Percentiles rank a stretch among this genome's conserved stretches.
Evolutionary conservation across 2,113 vertebrate species (phyloP).

Genomic region (Lepus americanus): DNA sequence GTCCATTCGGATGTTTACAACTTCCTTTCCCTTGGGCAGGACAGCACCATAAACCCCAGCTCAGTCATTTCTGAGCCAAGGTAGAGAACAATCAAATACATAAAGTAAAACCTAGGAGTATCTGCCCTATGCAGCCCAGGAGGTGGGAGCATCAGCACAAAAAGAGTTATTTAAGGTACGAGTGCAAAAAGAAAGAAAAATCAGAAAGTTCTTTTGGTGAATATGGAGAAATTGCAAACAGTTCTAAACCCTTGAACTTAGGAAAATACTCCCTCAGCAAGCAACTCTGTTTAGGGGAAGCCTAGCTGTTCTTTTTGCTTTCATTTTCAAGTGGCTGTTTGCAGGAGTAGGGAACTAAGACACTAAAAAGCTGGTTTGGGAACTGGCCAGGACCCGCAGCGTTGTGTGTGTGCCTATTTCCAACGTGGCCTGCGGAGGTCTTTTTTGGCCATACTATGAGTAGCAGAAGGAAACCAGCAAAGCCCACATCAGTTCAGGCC

Average conservation of each 20-base stretch:
- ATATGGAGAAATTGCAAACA: slow-evolving; percentile 33
- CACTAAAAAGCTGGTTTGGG: background rate
- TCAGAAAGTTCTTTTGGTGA: background rate
- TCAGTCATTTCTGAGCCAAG: slow-evolving; percentile 46
- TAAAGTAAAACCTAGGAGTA: background rate
- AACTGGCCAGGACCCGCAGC: background rate
- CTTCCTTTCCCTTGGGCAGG: background rate
- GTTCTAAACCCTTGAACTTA: background rate
- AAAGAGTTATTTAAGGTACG: slow-evolving; percentile 8
- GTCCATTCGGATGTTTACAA: background rate
- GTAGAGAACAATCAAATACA: slow-evolving; percentile 27
- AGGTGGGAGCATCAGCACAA: background rate
- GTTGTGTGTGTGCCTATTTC: background rate
- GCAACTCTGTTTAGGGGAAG: background rate
- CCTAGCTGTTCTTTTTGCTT: background rate
- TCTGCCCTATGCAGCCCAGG: background rate
- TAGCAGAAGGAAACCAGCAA: background rate
- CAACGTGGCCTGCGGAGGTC: background rate
- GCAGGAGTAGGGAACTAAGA: accelerated
- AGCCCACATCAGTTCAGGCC: background rate
- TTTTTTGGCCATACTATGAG: background rate
- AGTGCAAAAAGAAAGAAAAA: background rate
- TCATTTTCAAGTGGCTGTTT: background rate
- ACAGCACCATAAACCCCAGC: background rate
- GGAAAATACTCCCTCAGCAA: background rate